These are phyloP conservation scores for Neocrepidodera transversa DNA, from an alignment of 2,888 invertebrate genomes.

Conservation along the genomic window DNA sequence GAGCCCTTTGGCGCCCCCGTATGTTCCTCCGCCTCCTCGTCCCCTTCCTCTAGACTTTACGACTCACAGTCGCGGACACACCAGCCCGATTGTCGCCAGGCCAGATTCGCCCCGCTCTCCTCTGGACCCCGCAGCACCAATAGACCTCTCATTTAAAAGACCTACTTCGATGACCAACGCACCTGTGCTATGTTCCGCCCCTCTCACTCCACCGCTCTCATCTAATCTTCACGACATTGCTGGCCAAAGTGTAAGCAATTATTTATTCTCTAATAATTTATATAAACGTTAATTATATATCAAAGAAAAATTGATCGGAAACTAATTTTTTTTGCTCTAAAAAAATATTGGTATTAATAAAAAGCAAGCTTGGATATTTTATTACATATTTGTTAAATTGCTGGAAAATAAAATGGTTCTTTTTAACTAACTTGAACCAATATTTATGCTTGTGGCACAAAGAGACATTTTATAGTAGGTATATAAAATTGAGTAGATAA, in stretches of 20 bases:
- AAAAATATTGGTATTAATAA: no score
- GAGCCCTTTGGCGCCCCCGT: slow-evolving; percentile 43
- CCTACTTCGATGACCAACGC: slow-evolving; percentile 47
- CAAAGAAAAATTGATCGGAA: no score
- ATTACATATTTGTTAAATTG: no score
- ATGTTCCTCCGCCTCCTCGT: slow-evolving; percentile 33
- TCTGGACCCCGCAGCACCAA: slow-evolving; percentile 56
- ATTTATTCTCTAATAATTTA: slow-evolving; percentile 1
- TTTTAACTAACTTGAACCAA: no score
- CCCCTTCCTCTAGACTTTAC: slow-evolving; percentile 54
- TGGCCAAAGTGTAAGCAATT: slow-evolving; percentile 19
- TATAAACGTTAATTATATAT: no score
- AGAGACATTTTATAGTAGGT: no score
- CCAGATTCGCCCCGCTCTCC: slow-evolving; percentile 48
- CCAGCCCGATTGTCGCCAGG: slow-evolving; percentile 50
- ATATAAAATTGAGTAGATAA: no score
- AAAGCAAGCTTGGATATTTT: no score
- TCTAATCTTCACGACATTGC: slow-evolving; percentile 9
- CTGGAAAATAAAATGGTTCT: no score
- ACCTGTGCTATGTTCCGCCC: slow-evolving; percentile 47
- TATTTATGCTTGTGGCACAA: no score
- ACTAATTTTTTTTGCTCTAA: no score
- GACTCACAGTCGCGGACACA: slow-evolving; percentile 50
- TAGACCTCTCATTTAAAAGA: slow-evolving; percentile 59
- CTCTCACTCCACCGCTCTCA: slow-evolving; percentile 33